phyloP scores from a whole-genome alignment of 2,888 invertebrate species.

The Apoderus coryli region DNA sequence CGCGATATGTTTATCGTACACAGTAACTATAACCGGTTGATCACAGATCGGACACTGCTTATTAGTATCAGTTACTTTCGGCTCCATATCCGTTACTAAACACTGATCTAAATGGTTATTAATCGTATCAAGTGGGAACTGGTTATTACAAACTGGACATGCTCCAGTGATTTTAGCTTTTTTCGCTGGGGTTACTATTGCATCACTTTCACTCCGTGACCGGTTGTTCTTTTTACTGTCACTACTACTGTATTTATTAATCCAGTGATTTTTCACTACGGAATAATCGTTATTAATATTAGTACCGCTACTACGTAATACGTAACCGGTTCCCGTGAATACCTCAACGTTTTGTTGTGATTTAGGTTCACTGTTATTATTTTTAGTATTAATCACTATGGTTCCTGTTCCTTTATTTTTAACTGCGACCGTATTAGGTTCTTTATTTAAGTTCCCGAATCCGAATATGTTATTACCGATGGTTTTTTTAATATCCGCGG shows the following conservation, averaged over 20 bases:
- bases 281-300: slow-evolving; percentile 20
- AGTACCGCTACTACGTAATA: slow-evolving; percentile 9
- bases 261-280: slow-evolving; percentile 31
- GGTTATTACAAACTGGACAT: slow-evolving; percentile 32
- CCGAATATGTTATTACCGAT: slow-evolving; percentile 22
- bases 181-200: no score
- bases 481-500: no score
- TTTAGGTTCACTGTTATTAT: slow-evolving; percentile 1
- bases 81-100: slow-evolving; percentile 13
- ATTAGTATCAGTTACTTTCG: slow-evolving; percentile 8
- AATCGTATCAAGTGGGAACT: slow-evolving; percentile 20
- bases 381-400: slow-evolving; percentile 5
- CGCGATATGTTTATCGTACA: slow-evolving; percentile 33
- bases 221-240: slow-evolving; percentile 10
- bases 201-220: slow-evolving; percentile 8
- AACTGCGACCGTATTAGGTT: no score
- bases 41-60: slow-evolving; percentile 38
- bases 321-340: slow-evolving; percentile 17
- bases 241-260: slow-evolving; percentile 25
- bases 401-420: no score
- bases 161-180: slow-evolving; percentile 10
- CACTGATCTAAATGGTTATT: slow-evolving; percentile 28
- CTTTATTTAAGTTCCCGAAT: no score
- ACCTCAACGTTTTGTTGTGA: slow-evolving; percentile 15
- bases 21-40: slow-evolving; percentile 24